Base-by-base conservation (phyloP, 2,797 vertebrate species). In the Erethizon dorsatum region DNA sequence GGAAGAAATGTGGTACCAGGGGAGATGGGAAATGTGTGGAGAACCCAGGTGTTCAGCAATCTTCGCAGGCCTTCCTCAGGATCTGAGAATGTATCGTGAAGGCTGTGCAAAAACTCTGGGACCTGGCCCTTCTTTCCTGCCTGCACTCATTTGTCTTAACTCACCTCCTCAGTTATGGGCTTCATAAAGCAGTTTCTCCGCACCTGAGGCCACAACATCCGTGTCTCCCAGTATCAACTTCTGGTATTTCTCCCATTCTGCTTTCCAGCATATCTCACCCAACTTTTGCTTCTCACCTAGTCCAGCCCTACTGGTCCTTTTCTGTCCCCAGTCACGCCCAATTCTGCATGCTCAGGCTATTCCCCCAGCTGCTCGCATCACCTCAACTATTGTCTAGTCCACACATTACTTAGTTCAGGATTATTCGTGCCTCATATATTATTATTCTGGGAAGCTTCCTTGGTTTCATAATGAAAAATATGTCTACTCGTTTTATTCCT, bases 201-300 rank as follows among this genome's bases (percentile, higher is more conserved):
- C 18, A 59, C 0, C 5, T 0, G 4, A 24, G 12, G 0, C 1
- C 37, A 17, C 4, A 3, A 11, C 3, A 11, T 3, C 10, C 45
- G 5, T 11, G 31, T 47, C 45, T 41, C 8, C n/a, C 63, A 22
- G 2, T 3, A 0, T 52, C 11, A 28, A 12, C 18, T 17, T 69
- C 37, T 20, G 3, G 4, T 28, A 3, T 33, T 37, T 20, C 45
- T 63, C 28, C 24, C 31, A 8, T 10, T 37, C 20, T 0, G 0
- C 50, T 73, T 47, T 31, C 56, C 52, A 57, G 33, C 11, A 41
- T 0, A 6, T 0, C 1, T 11, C 1, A 8, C 1, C 4, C 11
- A 67, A 20, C 50, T 69, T 15, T 28, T 31, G 45, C 41, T 69
- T 69, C 56, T 88, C 18, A 26, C 2, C 4, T 26, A 11, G 7